Conservation (phyloP, 2,113 vertebrate genomes). For the Centropus unirufus region DNA sequence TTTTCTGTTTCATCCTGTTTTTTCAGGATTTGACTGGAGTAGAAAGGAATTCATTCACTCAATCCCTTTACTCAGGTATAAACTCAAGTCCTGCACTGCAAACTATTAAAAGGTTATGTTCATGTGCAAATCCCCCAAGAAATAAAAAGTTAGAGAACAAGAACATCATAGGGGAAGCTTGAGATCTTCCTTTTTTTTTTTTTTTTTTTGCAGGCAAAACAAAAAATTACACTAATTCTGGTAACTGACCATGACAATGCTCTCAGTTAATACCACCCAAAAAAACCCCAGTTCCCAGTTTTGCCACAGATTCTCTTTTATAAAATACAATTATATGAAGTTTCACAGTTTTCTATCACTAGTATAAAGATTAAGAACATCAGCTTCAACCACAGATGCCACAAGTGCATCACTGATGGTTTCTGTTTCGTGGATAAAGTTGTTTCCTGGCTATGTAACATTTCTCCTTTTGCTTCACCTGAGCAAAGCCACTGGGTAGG, state of each 20-base stretch:
- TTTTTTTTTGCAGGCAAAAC: neutral
- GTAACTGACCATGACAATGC: neutral
- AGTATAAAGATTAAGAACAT: neutral
- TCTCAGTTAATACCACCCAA: neutral
- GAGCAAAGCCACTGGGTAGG: neutral
- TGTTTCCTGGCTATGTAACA: accelerated
- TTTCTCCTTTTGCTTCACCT: neutral
- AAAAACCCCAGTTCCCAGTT: neutral
- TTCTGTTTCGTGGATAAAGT: neutral
- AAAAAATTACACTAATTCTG: neutral
- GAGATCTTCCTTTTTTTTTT: neutral
- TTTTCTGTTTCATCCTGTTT: neutral
- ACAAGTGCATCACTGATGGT: neutral
- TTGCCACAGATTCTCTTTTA: neutral
- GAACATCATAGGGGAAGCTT: neutral
- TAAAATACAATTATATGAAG: too few relatives aligned
- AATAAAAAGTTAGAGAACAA: neutral
- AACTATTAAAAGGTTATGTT: neutral
- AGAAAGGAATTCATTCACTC: neutral
- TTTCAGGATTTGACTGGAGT: neutral
- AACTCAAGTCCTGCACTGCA: neutral
- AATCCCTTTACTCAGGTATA: neutral
- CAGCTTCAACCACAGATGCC: neutral
- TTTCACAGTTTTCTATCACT: neutral
- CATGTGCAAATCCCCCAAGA: neutral